Conservation (phyloP, 2,113 vertebrate genomes). For the Nothocercus nigrocapillus region DNA sequence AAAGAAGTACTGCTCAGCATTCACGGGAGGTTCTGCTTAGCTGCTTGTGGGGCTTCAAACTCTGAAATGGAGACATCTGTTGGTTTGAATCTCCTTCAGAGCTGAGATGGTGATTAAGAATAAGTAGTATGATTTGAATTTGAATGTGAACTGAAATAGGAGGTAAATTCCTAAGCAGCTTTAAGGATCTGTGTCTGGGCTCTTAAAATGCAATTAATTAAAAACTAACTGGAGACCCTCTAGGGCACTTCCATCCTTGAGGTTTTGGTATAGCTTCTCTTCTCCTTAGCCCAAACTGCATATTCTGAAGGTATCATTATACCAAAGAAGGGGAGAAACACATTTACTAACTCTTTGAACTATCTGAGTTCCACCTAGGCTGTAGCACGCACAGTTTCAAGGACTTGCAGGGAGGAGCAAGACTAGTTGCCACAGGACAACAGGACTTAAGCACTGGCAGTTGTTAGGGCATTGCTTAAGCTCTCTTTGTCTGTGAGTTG, state of each 20-base stretch:
- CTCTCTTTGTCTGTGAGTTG: background rate
- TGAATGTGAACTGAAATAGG: constrained; percentile 33
- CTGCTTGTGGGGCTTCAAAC: background rate
- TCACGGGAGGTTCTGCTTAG: background rate
- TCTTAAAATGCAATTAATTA: constrained; percentile 53
- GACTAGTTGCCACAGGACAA: background rate
- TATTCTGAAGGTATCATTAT: background rate
- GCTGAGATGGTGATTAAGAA: constrained; percentile 13
- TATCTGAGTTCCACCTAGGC: background rate
- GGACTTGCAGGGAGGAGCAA: background rate
- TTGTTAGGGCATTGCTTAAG: background rate
- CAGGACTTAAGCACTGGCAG: background rate
- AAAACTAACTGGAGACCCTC: background rate
- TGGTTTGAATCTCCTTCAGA: constrained; percentile 38
- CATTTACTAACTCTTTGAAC: background rate
- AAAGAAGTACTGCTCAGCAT: background rate
- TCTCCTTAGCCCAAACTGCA: background rate
- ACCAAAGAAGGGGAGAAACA: background rate
- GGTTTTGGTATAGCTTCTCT: background rate
- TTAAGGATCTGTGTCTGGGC: constrained; percentile 19
- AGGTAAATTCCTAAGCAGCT: constrained; percentile 36
- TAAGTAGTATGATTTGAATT: constrained; percentile 27
- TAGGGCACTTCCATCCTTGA: background rate
- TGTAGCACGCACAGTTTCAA: accelerated
- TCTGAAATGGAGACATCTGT: constrained; percentile 32